Base-by-base conservation (phyloP, 2,888 invertebrate genomes). In the Tuta absoluta region DNA sequence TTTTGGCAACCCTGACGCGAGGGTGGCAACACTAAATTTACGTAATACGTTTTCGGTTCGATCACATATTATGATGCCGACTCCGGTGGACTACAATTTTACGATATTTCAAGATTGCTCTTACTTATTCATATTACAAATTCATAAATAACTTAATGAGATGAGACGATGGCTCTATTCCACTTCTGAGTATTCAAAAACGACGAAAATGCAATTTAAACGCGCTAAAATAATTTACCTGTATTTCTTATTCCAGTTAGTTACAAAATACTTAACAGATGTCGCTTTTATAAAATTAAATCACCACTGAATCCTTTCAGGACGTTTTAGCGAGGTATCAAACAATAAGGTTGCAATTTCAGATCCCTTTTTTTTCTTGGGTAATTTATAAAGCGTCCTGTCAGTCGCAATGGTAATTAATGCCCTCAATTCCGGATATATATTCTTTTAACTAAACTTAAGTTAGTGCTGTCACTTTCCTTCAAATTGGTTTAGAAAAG, bases 11-110 rank as follows among this genome's bases (percentile, higher is more conserved):
- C 11, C 17, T 45, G 12, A 33, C 61, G 61, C 61, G 60, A 63
- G 53, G 60, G 62, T 45, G 66, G 65, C 65, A 66, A 65, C 65
- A 62, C 63, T 64, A 64, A 69, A 63, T 64, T 66, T 68, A 71
- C 65, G 68, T 69, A 69, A 68, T 69, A 72, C 68, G 65, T 67
- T n/a, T n/a, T 65, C 63, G 63, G 63, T 69, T 69, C 65, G 67
- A 72, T 70, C 71, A 71, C 71, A 73, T 61, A 56, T 60, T 67
- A 53, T 61, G 51, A 51, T 37, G 62, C 68, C 67, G 61, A 65
- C 59, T 58, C 49, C 62, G 45, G 11, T 49, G 66, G 65, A 67
- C 66, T 21, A 48, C 10, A 48, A 10, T 21, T 12, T 21, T 51
- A 51, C 12, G 12, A 51, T 21, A 51, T 23, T 23, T 51, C 12